Base-by-base conservation (phyloP, 1,140 invertebrate species). In the Drosophila nigromelanica region DNA sequence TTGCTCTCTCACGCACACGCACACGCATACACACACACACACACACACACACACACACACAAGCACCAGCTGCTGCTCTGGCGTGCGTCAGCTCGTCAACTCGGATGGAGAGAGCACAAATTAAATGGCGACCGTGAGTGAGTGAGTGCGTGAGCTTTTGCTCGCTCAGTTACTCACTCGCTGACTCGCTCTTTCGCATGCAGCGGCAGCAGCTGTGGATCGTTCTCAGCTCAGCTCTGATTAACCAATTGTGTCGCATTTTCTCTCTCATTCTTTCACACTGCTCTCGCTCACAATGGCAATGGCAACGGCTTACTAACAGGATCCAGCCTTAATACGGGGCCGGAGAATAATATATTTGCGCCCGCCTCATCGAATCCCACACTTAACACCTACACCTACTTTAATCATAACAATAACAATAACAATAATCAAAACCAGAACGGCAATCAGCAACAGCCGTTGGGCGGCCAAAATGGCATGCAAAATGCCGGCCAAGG, bases 251-350 rank as follows among this genome's bases (percentile, higher is more conserved):
- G 14, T 45, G 7, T 45, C 5, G 39, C 52, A 55, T 58, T 11
- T 73, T 62, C 60, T 78, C 51, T 74, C 30, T 75, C 10, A 45
- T 11, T 74, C 37, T 51, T 7, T 48, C 21, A 27, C 18, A 33
- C 42, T 18, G 18, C 60, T 42, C 45, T 43, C 55, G 24, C 40
- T 30, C n/a, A 18, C 30, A 33, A 33, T 54, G 35, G 35, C 55
- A 43, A 35, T 45, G 61, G 42, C 15, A 33, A 56, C 45, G 35
- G 15, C 43, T 24, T 48, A 50, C 60, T 58, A 75, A 71, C 75
- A 92, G 91, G 91, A 91, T 83, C 91, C 7, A 92, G 90, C 70
- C 61, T 91, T 45, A 92, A 91, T 59, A 90, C 90, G 35, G 90
- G 90, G 35, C 90, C 91, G 1, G 91, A 92, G 64, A 91, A 91